Conservation (phyloP, 64 coral and sea anemone genomes). For the Actinia tenebrosa region DNA sequence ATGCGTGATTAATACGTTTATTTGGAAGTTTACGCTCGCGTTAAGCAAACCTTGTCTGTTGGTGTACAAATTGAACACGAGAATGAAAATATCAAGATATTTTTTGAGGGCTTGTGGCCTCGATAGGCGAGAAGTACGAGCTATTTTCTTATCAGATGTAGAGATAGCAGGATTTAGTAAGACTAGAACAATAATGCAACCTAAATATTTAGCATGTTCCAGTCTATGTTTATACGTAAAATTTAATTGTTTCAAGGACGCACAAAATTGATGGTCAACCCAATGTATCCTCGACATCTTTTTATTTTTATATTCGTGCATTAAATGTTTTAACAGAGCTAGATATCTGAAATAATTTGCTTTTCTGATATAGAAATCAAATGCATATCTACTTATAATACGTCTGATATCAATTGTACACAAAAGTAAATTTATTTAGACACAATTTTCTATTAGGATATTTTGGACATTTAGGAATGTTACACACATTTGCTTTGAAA, state of each 20-base stretch:
- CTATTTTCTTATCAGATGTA: slow-evolving; percentile 15
- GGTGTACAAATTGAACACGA: neutral
- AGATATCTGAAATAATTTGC: neutral
- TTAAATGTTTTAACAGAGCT: neutral
- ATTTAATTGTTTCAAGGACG: neutral
- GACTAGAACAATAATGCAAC: slow-evolving; percentile 16
- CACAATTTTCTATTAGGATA: neutral
- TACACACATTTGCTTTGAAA: neutral
- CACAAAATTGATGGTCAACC: neutral
- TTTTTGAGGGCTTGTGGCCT: neutral
- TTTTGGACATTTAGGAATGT: neutral
- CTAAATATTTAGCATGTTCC: slow-evolving; percentile 18
- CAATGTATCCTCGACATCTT: neutral
- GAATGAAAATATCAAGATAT: neutral
- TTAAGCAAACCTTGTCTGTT: neutral
- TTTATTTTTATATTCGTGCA: neutral
- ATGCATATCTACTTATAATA: neutral
- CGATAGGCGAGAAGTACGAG: slow-evolving; percentile 7
- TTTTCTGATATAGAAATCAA: neutral
- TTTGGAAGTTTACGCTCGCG: neutral
- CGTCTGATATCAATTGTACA: neutral
- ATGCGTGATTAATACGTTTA: slow-evolving; percentile 7
- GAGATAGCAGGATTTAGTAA: slow-evolving; percentile 14
- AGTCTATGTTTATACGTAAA: slow-evolving; percentile 1
- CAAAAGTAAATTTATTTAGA: slow-evolving; percentile 5